Base-by-base conservation (phyloP, 2,797 vertebrate genomes). In the Eremophila alpestris region DNA sequence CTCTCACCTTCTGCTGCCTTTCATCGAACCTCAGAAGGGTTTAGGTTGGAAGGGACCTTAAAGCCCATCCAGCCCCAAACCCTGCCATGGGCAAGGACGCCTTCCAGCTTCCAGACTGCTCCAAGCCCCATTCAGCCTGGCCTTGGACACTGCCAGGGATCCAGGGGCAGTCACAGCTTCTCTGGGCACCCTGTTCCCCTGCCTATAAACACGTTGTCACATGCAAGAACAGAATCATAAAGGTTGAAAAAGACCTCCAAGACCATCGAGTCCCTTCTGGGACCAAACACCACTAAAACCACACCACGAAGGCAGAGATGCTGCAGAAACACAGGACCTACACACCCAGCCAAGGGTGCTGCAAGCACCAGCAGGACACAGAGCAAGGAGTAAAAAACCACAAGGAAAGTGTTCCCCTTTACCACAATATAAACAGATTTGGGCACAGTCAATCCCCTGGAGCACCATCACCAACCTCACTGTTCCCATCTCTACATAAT, bases 381-480 rank as follows among this genome's bases (percentile, higher is more conserved):
- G 24, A 67, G 5, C 24, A 51, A 79, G 30, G 48, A 67, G 13
- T 3, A 16, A 36, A 80, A 54, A 46, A 11, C 0, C 46, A 54
- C 23, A 5, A 7, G 13, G 12, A 1, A 71, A n/a, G 7, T 5
- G 5, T 5, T 38, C 4, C 4, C 34, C 12, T 17, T 30, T 3
- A 29, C 13, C n/a, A 73, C 29, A 26, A 16, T 1, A 27, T 0
- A 0, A 41, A n/a, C 4, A 52, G 16, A 43, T 60, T 21, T 71
- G 24, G 51, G 49, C 30, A 30, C 5, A 6, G 9, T 54, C 41
- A 30, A 16, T 5, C 13, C 34, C 69, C 69, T 13, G 9, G 13
- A 73, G 41, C 24, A 11, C 18, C 30, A 3, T 0, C 1, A 55
- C 62, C 63, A 75, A 6, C 23, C 34, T 16, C 54, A 8, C 19